Evolutionary conservation across 2,797 vertebrate species (phyloP), one percentile per base, ranked within the genome.

Genomic region (Buceros bicornis): DNA sequence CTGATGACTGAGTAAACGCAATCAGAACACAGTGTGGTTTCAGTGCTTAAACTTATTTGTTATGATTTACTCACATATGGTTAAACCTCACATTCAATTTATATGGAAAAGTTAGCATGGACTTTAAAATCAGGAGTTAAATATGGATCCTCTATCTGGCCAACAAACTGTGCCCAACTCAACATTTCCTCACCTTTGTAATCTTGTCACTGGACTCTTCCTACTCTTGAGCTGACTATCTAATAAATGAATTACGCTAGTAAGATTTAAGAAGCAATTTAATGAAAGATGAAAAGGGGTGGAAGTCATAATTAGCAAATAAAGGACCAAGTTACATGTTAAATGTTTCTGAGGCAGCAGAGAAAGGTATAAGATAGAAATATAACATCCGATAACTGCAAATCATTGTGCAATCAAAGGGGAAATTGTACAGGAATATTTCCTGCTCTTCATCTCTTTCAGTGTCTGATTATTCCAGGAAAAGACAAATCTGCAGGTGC

Each of bases 101-200:
- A 19, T 67, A 43, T 19, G 22, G 17, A 33, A 53, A 50, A 66
- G 4, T n/a, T 90, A 42, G 2, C 16, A 53, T 25, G 37, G 21
- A 4, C 5, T 21, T 8, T 54, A 56, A 56, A 35, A 81, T 17
- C 19, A 82, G 9, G 64, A 79, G 47, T 29, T 31, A 47, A 54
- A 40, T 72, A 48, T 19, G 4, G 5, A 50, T 79, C 25, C 10
- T 71, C 57, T 66, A 28, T 84, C 18, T 47, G 13, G 6, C 20
- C 14, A 56, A 19, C 8, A n/a, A 16, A 4, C 11, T 43, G 20
- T 4, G 3, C 10, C 0, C 1, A 66, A 12, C 8, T 64, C 53
- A 10, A 0, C 35, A 54, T 79, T 90, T 84, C 33, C 35, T 82
- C 17, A 79, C 7, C 5, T 64, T 72, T 69, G 17, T 14, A 48